Evolutionary conservation across 1,140 invertebrate species (phyloP).

Genomic region (Brachionus koreanus): DNA sequence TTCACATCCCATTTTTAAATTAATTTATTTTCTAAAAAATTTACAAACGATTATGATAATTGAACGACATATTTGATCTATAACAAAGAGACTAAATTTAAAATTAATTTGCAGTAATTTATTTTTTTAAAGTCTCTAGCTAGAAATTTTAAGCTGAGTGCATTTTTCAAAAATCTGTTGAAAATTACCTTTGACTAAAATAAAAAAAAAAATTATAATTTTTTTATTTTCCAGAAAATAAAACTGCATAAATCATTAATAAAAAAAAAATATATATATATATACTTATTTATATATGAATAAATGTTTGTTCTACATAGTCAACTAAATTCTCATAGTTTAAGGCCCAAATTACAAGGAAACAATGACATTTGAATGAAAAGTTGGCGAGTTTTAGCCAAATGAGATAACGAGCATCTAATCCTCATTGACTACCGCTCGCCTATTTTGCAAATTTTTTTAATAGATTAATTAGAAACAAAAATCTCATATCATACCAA

Average conservation of each 20-base stretch:
- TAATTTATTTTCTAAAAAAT: neutral
- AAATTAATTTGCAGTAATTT: neutral
- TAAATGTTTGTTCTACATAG: neutral
- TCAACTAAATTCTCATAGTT: neutral
- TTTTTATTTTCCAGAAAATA: neutral
- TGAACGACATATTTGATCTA: neutral
- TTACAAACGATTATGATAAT: neutral
- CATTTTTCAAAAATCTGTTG: neutral
- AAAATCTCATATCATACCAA: neutral
- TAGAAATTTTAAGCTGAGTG: neutral
- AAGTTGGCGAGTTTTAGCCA: neutral
- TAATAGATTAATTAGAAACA: slow-evolving; percentile 3
- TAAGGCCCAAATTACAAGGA: neutral
- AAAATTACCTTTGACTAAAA: neutral
- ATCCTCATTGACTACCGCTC: neutral
- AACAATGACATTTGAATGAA: neutral
- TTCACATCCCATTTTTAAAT: no score
- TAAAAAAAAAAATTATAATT: neutral
- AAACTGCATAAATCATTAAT: neutral
- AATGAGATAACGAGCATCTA: neutral
- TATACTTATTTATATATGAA: no score
- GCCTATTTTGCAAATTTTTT: neutral
- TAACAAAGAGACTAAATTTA: neutral
- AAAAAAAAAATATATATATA: neutral
- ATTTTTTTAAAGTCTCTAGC: neutral